Conservation (phyloP, 2,113 vertebrate species). For the Ceyx margarethae region DNA sequence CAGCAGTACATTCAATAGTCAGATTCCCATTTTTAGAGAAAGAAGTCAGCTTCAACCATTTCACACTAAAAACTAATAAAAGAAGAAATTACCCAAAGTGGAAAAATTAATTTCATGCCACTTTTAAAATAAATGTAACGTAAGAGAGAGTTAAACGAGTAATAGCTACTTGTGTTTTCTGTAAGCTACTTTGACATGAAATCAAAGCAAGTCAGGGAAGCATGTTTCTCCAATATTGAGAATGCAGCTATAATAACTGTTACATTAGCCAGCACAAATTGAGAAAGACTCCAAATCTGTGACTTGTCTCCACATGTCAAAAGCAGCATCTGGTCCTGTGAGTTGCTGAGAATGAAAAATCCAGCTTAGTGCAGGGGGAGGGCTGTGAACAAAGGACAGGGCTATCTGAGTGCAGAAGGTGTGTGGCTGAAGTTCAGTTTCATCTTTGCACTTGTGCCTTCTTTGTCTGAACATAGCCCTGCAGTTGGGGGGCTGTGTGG, state of each 20-base stretch:
- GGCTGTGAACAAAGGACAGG: slow-evolving; percentile 10
- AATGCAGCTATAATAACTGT: slow-evolving; percentile 54
- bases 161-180: slow-evolving; percentile 36
- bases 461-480: not conserved
- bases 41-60: not conserved
- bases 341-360: slow-evolving; percentile 50
- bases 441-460: slow-evolving; percentile 1
- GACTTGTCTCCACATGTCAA: slow-evolving; percentile 61
- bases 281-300: slow-evolving; percentile 56
- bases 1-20: no score
- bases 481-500: not conserved
- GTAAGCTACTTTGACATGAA: slow-evolving; percentile 47
- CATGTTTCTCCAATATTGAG: slow-evolving; percentile 51
- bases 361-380: not conserved
- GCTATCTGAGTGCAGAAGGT: not conserved
- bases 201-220: slow-evolving; percentile 45
- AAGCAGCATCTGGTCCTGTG: slow-evolving; percentile 39
- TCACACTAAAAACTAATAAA: slow-evolving; percentile 17
- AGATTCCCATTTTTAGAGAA: not conserved
- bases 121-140: slow-evolving; percentile 32
- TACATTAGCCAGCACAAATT: slow-evolving; percentile 61
- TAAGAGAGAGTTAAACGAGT: slow-evolving; percentile 3
- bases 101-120: slow-evolving; percentile 42
- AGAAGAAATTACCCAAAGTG: not conserved
- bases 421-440: slow-evolving; percentile 27